phyloP scores from a whole-genome alignment of 2,888 invertebrate genomes.

The Thelaira solivaga region DNA sequence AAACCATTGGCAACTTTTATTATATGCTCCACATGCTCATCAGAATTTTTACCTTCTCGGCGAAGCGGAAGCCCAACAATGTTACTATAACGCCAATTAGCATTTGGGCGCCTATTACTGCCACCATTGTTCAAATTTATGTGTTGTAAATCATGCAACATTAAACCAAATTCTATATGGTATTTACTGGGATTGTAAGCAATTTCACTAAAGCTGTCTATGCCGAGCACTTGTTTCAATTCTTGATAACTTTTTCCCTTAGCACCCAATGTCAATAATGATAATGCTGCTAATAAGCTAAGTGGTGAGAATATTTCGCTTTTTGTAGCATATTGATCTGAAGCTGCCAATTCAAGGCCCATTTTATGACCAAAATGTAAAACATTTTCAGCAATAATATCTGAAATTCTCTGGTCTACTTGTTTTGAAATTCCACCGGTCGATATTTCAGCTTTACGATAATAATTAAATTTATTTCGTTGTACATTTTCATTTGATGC shows the following conservation, averaged over 20 bases:
- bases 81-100: conserved; percentile 68
- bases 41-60: neutral
- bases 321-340: conserved; percentile 53
- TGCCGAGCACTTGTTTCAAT: conserved; percentile 80
- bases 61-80: neutral
- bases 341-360: conserved; percentile 65
- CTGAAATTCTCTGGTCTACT: conserved; percentile 64
- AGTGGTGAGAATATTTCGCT: conserved; percentile 84
- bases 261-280: conserved; percentile 84
- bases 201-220: conserved; percentile 58
- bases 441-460: neutral
- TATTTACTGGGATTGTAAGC: conserved; percentile 57
- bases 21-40: conserved; percentile 64
- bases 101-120: conserved; percentile 57
- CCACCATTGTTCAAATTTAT: conserved; percentile 38
- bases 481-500: conserved; percentile 14
- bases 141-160: conserved; percentile 72
- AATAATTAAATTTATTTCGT: conserved; percentile 8
- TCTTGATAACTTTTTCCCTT: conserved; percentile 85
- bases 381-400: conserved; percentile 68
- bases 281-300: conserved; percentile 83
- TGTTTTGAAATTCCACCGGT: neutral
- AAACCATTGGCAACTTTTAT: conserved; percentile 79
- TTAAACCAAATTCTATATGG: conserved; percentile 71
- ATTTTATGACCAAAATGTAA: conserved; percentile 71